These are phyloP conservation scores for Babyrousa celebensis DNA, from an alignment of 2,797 vertebrate genomes.

Conservation along the genomic window DNA sequence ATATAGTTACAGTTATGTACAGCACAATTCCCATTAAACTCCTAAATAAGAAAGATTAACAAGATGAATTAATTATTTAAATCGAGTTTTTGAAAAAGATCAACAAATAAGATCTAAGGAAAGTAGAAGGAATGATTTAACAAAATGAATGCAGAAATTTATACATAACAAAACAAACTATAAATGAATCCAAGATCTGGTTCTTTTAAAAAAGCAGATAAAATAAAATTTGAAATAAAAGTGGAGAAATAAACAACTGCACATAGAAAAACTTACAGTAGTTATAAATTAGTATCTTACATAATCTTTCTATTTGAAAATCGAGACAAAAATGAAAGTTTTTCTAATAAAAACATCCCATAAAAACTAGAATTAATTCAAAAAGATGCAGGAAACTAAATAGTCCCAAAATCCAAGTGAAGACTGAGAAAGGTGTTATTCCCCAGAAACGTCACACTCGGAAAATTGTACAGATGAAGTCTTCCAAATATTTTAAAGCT, in stretches of 20 bases:
- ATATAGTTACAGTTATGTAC: background rate
- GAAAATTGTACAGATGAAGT: background rate
- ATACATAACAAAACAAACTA: background rate
- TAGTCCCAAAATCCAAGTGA: background rate
- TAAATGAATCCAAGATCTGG: background rate
- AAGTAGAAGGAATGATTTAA: background rate
- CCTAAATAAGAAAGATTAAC: background rate
- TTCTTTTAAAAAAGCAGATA: background rate
- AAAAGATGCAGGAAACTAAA: background rate
- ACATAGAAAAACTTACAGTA: background rate
- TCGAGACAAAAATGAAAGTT: background rate
- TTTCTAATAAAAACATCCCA: background rate
- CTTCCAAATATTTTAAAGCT: slow-evolving; percentile 2
- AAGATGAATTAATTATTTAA: slow-evolving; percentile 10
- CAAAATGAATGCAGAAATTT: background rate
- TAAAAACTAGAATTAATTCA: background rate
- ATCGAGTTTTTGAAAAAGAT: slow-evolving; percentile 9
- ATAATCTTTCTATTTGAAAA: slow-evolving; percentile 12
- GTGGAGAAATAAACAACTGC: background rate
- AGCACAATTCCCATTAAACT: background rate
- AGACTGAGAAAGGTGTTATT: background rate
- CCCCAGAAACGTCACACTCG: background rate
- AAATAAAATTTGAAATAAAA: background rate
- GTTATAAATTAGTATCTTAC: background rate
- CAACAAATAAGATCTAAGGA: background rate